Percentiles rank a stretch among this genome's conserved stretches.
Evolutionary conservation across 2,888 invertebrate species (phyloP).

Genomic region (Griposia aprilina): DNA sequence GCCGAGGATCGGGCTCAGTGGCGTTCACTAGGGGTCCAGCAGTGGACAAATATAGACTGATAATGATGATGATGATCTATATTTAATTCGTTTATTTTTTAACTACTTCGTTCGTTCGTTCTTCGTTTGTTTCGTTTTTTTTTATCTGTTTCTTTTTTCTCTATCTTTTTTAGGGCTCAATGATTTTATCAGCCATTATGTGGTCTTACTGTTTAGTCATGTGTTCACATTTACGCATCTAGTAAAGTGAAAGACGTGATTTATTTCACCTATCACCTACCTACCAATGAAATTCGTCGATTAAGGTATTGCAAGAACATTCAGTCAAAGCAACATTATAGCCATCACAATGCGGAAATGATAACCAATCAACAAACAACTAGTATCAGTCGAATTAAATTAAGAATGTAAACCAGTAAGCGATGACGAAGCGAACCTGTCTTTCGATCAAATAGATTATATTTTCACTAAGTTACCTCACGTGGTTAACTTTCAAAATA

Average conservation of each 20-base stretch:
- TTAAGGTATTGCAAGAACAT: conserved; percentile 1
- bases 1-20: too few species aligned
- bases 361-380: not conserved
- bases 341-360: not conserved
- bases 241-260: not conserved
- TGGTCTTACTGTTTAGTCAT: not conserved
- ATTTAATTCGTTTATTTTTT: not conserved
- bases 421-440: conserved; percentile 41
- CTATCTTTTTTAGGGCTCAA: too few species aligned
- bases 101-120: too few species aligned
- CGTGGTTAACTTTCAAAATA: conserved; percentile 21
- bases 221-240: not conserved
- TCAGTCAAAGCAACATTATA: not conserved
- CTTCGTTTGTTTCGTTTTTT: too few species aligned
- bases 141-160: too few species aligned
- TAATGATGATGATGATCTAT: too few species aligned
- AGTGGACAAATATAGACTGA: too few species aligned
- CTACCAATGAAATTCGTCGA: not conserved
- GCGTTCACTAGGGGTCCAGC: too few species aligned
- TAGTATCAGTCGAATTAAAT: conserved; percentile 18
- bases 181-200: not conserved
- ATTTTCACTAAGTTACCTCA: conserved; percentile 7
- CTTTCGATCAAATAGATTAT: conserved; percentile 17
- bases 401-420: not conserved
- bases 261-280: conserved; percentile 3